These are phyloP conservation scores for Eupeodes corollae DNA, from an alignment of 1,140 invertebrate species.

Conservation along the genomic window DNA sequence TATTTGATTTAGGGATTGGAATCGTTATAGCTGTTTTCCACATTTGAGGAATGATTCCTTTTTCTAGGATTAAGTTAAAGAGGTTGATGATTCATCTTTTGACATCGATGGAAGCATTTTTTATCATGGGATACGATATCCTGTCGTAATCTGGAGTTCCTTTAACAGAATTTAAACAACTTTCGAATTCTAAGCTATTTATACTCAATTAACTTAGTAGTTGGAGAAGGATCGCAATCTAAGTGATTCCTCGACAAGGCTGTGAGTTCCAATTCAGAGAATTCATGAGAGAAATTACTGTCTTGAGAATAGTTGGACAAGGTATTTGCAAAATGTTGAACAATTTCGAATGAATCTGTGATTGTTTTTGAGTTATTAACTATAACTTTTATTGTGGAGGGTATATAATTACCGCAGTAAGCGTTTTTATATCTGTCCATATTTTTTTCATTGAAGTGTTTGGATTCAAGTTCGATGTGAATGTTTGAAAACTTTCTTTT, in stretches of 20 bases:
- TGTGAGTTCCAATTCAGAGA: not conserved
- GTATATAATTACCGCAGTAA: constrained; percentile 2
- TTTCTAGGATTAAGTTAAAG: constrained; percentile 3
- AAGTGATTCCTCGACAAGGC: not conserved
- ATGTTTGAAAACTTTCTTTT: not conserved
- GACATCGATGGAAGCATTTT: not conserved
- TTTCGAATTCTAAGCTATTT: constrained; percentile 2
- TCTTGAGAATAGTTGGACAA: constrained; percentile 4
- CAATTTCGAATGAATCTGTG: constrained; percentile 1
- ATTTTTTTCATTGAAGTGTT: constrained; percentile 1
- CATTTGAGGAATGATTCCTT: not conserved
- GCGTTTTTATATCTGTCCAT: constrained; percentile 5
- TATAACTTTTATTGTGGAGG: constrained; percentile 1
- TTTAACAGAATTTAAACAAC: not conserved
- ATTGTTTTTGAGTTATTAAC: not conserved
- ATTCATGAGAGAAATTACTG: constrained; percentile 2
- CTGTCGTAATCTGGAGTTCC: constrained; percentile 4
- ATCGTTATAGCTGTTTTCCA: constrained; percentile 5
- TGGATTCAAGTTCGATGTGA: not conserved
- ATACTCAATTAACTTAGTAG: constrained; percentile 1
- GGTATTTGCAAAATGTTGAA: constrained; percentile 6
- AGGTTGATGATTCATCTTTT: constrained; percentile 1
- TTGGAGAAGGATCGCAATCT: not conserved
- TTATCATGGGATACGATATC: constrained; percentile 7
- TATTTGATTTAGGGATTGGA: constrained; percentile 6